Evolutionary conservation across 2,888 invertebrate genomes (phyloP), one percentile per base, ranked within the genome.

Genomic region (Myopa tessellatipennis): DNA sequence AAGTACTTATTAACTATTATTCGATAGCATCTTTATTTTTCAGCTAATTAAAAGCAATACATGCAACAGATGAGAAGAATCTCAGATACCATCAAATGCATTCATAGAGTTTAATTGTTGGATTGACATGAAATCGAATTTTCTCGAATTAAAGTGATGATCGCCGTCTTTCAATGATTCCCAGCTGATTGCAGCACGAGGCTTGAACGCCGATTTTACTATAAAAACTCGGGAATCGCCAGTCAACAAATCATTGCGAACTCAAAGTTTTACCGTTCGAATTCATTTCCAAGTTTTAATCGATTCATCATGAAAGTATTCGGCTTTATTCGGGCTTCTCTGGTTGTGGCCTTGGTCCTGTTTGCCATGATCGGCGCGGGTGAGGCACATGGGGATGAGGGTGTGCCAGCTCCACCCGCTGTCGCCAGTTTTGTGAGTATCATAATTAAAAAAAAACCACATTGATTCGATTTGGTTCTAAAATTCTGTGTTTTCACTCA

Each of bases 361-460:
- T 26, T 69, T 18, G 50, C 18, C 26, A 10, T 69, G 50, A 40
- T 69, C 14, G 45, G 10, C 26, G 26, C 12, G 4, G 26, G 12
- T 12, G 45, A 69, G 4, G 69, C 50, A 26, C 69, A 45, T 14
- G 26, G 16, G 8, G 50, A 69, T n/a, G 50, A 16, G 6, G 69
- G 50, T 8, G 40, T n/a, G 5, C 50, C 69, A 18, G 7, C 45
- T 26, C 50, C 69, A 26, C 69, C 69, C 1, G 40, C 18, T 4
- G 4, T 45, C n/a, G 69, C 26, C 45, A 69, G 45, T 50, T 50
- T 69, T 69, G 69, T 69, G 50, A 69, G 69, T 69, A 18, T 10
- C 18, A 40, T 26, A 26, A 26, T 2, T 26, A 3, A 45, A 6
- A 8, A 45, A 45, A 45, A 45, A 45, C 40, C 10, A 45, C 2